Evolutionary conservation across 2,113 vertebrate genomes (phyloP).

Genomic region (Podiceps cristatus): DNA sequence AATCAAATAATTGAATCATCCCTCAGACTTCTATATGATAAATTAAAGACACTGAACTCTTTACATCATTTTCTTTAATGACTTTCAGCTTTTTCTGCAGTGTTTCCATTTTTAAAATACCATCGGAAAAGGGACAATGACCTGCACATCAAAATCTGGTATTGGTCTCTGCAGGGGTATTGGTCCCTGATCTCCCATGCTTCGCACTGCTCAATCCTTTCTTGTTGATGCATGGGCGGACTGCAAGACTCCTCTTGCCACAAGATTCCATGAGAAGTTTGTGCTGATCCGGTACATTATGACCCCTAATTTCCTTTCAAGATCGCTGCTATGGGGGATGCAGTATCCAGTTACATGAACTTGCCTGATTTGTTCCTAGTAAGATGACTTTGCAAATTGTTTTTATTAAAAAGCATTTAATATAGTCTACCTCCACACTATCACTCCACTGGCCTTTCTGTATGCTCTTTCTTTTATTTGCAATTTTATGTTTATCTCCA

Average conservation of each 20-base stretch:
- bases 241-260: not conserved
- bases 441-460: not conserved
- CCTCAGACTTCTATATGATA: not conserved
- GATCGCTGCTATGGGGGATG: not conserved
- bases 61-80: not conserved
- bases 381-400: not conserved
- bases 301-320: not conserved
- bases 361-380: not conserved
- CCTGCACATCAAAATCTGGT: not conserved
- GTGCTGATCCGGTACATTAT: not conserved
- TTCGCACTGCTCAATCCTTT: not conserved
- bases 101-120: not conserved
- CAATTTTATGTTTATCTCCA: not conserved
- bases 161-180: not conserved
- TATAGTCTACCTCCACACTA: not conserved
- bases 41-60: not conserved
- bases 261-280: not conserved
- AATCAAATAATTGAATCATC: constrained; percentile 45
- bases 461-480: not conserved
- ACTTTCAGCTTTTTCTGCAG: not conserved
- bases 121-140: not conserved
- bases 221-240: not conserved
- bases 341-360: not conserved
- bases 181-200: not conserved
- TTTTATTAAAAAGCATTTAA: constrained; percentile 7